Base-by-base conservation (phyloP, 2,113 vertebrate species). In the Trachemys scripta region DNA sequence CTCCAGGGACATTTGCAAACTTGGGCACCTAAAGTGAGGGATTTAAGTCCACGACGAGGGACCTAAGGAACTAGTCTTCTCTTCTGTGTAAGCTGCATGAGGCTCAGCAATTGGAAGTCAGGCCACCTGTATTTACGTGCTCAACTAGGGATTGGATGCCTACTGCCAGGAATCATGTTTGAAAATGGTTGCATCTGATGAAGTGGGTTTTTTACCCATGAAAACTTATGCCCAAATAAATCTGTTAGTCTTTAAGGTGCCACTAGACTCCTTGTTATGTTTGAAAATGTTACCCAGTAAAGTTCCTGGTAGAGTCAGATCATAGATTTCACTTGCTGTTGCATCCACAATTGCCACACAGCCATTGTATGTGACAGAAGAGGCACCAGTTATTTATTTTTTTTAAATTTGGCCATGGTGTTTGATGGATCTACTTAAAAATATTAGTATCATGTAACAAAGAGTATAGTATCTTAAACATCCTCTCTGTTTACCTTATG, bases 401-500 rank as follows among this genome's bases (percentile, higher is more conserved):
- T 82, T 42, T 11, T 35, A 16, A 56, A 16, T 20, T 9, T 80
- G 42, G 38, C 6, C 86, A 69, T 24, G 56, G 54, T 19, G 6
- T n/a, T 72, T 76, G 42, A n/a, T 12, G 17, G 83, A 4, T 84
- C 38, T 31, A 69, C 69, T 87, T 86, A 82, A 54, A 72, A 84
- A 51, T 51, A 87, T 10, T 85, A 54, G 49, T 17, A 89, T 56
- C 38, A 29, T 3, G 42, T 53, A 13, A 1, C 1, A 53, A 82
- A 38, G 87, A 6, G 78, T 11, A 5, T 4, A 84, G 24, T 62
- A 47, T 8, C 0, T 76, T 3, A 56, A 82, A 4, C 35, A 51
- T 51, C 72, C 62, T 10, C 6, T 47, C 49, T 88, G 53, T 96
- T 98, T 98, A 99, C 99, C 99, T 99, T 99, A 95, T 99, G 99